Evolutionary conservation across 2,888 invertebrate species (phyloP), one percentile per base, ranked within the genome.

Genomic region (Coleophora deauratella): DNA sequence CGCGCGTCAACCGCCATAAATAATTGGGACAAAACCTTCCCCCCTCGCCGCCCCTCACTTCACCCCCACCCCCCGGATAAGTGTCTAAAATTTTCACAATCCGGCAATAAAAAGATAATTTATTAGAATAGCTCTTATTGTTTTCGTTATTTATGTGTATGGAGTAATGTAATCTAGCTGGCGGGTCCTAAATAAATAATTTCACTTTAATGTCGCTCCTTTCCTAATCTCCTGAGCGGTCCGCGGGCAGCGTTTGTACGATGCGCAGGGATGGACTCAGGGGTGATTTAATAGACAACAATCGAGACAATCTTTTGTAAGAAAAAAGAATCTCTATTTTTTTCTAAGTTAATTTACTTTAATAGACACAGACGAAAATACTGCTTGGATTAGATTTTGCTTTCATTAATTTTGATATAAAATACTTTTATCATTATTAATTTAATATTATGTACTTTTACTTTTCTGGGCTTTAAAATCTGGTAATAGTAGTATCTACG

Each of bases 81-180:
- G 84, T 84, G 84, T 85, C 84, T 80, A 80, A 85, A 84, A 85
- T 85, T 85, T 85, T 85, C 84, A 85, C 85, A 85, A 85, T 84
- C 84, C 84, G 75, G 85, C 81, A 86, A 84, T 85, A 85, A 85
- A 85, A 86, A 85, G 84, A 84, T 85, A 85, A 86, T 85, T 85
- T 86, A 84, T 84, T 81, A 84, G 79, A 82, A 85, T 84, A 81
- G 80, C 84, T 82, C 81, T 85, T 85, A 86, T 84, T 86, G 84
- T 84, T 84, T 86, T 82, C 74, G 75, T 84, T 85, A 85, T 84
- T 84, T 84, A 85, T 85, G 84, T 82, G 79, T 84, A 84, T 84
- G 84, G 79, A 82, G 84, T 84, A 84, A 84, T 84, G 80, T 85
- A 85, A 84, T 84, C 85, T 85, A 84, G 84, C 76, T 66, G 74